A percentile compares a stretch with the other conserved stretches of the same genome.
Conservation (phyloP, 2,888 invertebrate genomes). For the Criorhina ranunculi region DNA sequence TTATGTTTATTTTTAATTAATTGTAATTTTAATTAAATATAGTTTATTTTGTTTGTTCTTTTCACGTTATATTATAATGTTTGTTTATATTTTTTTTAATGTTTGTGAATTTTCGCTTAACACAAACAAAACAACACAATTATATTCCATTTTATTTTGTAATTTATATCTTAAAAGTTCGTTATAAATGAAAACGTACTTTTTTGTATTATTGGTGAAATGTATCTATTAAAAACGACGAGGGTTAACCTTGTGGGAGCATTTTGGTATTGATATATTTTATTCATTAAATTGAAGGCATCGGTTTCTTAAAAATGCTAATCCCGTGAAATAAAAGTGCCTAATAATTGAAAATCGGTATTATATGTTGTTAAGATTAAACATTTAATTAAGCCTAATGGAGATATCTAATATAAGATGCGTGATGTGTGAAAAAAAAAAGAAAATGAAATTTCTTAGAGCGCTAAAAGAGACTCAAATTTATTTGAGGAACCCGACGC, state of each 20-base stretch:
- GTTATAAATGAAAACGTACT: constrained; percentile 19
- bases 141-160: constrained; percentile 35
- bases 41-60: constrained; percentile 45
- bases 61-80: constrained; percentile 27
- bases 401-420: no score
- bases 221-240: constrained; percentile 4
- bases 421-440: background rate
- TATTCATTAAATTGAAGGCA: constrained; percentile 20
- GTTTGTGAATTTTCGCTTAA: constrained; percentile 48
- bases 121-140: constrained; percentile 53
- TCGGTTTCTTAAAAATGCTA: constrained; percentile 3
- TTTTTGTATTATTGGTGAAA: constrained; percentile 23
- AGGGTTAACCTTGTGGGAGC: constrained; percentile 23
- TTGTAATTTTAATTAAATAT: constrained; percentile 49
- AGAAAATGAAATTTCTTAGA: background rate
- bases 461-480: no score
- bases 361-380: background rate
- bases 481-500: no score
- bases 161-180: constrained; percentile 15
- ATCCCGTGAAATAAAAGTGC: constrained; percentile 10
- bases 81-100: constrained; percentile 12
- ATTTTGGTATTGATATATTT: constrained; percentile 53
- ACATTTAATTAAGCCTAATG: background rate
- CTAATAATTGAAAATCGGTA: background rate
- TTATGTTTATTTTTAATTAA: constrained; percentile 48